phyloP scores from a whole-genome alignment of 2,888 invertebrate species.

The Ophioninae sp. region DNA sequence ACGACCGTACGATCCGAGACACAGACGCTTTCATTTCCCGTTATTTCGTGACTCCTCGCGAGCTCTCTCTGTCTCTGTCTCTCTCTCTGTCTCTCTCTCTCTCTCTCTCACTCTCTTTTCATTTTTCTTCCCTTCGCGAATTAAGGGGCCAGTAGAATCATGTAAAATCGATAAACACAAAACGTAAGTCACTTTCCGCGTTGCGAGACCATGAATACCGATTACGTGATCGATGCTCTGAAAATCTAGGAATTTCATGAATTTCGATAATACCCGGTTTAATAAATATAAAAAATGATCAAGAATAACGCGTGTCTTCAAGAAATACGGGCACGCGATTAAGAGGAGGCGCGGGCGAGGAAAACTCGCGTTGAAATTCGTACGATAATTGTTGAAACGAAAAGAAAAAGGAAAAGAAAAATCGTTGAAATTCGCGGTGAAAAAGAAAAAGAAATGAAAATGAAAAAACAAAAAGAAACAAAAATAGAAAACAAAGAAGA shows the following conservation, averaged over 20 bases:
- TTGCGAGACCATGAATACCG: slow-evolving; percentile 63
- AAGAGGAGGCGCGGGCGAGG: slow-evolving; percentile 58
- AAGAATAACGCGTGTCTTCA: slow-evolving; percentile 14
- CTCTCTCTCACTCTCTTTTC: background rate
- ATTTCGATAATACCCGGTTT: slow-evolving; percentile 7
- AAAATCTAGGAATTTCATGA: slow-evolving; percentile 11
- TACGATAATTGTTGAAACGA: slow-evolving; percentile 30
- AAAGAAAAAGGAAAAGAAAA: slow-evolving; percentile 13
- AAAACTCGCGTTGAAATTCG: slow-evolving; percentile 44
- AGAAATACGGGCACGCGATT: slow-evolving; percentile 54
- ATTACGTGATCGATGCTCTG: slow-evolving; percentile 42
- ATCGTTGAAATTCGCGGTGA: slow-evolving; percentile 9
- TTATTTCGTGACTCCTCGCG: slow-evolving; percentile 44
- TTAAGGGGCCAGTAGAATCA: background rate
- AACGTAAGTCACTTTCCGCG: background rate
- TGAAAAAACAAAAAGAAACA: slow-evolving; percentile 8
- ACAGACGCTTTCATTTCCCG: slow-evolving; percentile 42
- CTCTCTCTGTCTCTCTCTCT: background rate
- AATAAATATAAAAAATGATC: slow-evolving; percentile 8
- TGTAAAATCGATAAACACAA: background rate
- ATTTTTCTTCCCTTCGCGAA: too few relatives aligned
- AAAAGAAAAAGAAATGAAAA: background rate
- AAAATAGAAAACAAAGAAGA: background rate
- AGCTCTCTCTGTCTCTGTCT: background rate
- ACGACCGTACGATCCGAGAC: slow-evolving; percentile 34